phyloP scores from a whole-genome alignment of 2,797 vertebrate genomes.

The Mormyrus hasselquistii region DNA sequence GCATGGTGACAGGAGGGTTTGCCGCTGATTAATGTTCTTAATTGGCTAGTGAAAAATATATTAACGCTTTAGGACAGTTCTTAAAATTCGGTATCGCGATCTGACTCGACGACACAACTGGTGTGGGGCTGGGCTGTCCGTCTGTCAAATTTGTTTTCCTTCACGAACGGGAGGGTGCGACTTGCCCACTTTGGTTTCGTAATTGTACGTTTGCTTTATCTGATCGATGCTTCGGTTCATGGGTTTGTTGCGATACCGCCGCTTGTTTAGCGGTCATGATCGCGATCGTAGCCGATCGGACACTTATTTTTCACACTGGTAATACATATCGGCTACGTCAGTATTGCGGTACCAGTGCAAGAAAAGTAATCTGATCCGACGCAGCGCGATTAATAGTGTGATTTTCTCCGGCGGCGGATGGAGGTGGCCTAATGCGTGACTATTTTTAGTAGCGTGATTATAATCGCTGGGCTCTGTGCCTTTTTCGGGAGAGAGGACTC shows the following conservation, averaged over 20 bases:
- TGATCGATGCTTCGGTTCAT: background rate
- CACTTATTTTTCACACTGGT: background rate
- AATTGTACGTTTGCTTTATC: background rate
- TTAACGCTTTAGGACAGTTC: background rate
- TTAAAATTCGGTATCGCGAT: background rate
- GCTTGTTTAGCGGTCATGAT: background rate
- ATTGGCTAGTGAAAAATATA: background rate
- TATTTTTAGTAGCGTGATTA: background rate
- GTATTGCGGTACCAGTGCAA: background rate
- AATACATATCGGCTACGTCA: background rate
- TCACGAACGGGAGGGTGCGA: background rate
- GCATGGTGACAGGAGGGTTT: background rate
- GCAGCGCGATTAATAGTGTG: background rate
- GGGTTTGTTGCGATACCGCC: background rate
- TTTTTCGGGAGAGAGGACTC: background rate
- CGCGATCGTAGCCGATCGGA: background rate
- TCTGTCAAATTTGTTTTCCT: background rate
- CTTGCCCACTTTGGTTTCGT: background rate
- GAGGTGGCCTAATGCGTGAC: background rate
- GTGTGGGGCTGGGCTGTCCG: background rate
- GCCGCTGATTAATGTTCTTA: background rate
- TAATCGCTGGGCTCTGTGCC: background rate
- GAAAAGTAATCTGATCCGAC: background rate
- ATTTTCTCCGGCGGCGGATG: background rate
- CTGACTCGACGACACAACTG: background rate